These are phyloP conservation scores for Crenichthys baileyi DNA, from an alignment of 2,797 vertebrate species.

Conservation along the genomic window DNA sequence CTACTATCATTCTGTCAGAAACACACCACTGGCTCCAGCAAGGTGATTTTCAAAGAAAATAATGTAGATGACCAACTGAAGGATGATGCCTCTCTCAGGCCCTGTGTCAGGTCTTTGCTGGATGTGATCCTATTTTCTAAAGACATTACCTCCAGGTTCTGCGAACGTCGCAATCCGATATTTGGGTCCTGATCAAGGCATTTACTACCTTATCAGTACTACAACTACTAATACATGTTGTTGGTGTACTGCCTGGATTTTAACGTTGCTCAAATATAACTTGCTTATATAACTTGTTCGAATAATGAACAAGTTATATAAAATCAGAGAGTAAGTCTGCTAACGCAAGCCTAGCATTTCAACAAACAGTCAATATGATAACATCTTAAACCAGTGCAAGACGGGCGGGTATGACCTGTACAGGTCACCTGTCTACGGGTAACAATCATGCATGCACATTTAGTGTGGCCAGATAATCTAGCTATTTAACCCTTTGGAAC, in stretches of 20 bases:
- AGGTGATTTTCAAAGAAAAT: background rate
- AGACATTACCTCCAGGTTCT: background rate
- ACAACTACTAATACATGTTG: background rate
- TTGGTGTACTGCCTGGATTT: background rate
- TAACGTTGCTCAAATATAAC: background rate
- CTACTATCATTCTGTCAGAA: background rate
- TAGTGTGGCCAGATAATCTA: too few species aligned
- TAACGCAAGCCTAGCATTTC: background rate
- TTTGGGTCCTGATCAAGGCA: background rate
- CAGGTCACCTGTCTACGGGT: too few species aligned
- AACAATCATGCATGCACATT: too few species aligned
- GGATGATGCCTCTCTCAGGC: background rate
- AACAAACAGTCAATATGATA: background rate
- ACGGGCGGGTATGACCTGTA: background rate
- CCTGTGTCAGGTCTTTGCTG: background rate
- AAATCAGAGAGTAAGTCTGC: background rate
- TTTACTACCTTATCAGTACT: background rate
- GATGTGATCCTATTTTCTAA: background rate
- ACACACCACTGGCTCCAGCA: background rate
- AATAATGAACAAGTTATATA: background rate
- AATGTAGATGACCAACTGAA: background rate
- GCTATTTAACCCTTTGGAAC: too few species aligned
- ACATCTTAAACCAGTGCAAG: background rate
- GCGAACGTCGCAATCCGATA: background rate
- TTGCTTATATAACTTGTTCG: too few species aligned